phyloP scores from a whole-genome alignment of 2,113 vertebrate species.

The Holacanthus passer region DNA sequence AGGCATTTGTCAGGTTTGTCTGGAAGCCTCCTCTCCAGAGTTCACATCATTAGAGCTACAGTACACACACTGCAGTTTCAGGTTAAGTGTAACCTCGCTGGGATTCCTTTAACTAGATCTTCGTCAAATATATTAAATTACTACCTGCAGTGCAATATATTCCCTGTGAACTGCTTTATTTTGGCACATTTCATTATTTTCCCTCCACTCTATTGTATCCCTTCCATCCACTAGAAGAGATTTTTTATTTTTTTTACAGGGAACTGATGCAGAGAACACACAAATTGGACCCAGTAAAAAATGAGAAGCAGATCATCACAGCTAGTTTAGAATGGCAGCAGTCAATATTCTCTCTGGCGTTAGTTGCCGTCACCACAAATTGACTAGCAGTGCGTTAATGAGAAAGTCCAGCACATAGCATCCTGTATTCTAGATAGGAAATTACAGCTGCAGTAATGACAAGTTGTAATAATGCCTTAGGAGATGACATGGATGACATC shows the following conservation, averaged over 20 bases:
- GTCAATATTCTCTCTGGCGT: conserved; percentile 1
- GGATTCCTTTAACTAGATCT: conserved; percentile 5
- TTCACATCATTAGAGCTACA: conserved; percentile 23
- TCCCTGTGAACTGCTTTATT: conserved; percentile 17
- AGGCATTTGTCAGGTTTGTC: conserved; percentile 3
- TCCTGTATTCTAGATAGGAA: conserved; percentile 12
- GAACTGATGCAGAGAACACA: not conserved
- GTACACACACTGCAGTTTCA: conserved; percentile 22
- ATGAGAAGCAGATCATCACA: not conserved
- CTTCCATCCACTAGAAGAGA: not conserved
- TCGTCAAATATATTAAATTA: conserved; percentile 12
- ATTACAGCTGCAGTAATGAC: conserved; percentile 28
- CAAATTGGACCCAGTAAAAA: conserved; percentile 6
- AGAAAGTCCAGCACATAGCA: conserved; percentile 6
- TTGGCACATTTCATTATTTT: conserved; percentile 26
- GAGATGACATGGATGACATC: conserved; percentile 10
- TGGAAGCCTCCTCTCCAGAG: conserved; percentile 10
- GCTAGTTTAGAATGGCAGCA: not conserved
- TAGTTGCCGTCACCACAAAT: conserved; percentile 10
- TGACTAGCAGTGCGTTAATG: conserved; percentile 18
- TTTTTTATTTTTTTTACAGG: not conserved
- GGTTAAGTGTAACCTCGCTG: not conserved
- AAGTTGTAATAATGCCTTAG: conserved; percentile 4
- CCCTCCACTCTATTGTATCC: not conserved
- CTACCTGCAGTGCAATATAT: not conserved